Evolutionary conservation across 1,140 invertebrate species (phyloP).

Genomic region (Macrobrachium rosenbergii): DNA sequence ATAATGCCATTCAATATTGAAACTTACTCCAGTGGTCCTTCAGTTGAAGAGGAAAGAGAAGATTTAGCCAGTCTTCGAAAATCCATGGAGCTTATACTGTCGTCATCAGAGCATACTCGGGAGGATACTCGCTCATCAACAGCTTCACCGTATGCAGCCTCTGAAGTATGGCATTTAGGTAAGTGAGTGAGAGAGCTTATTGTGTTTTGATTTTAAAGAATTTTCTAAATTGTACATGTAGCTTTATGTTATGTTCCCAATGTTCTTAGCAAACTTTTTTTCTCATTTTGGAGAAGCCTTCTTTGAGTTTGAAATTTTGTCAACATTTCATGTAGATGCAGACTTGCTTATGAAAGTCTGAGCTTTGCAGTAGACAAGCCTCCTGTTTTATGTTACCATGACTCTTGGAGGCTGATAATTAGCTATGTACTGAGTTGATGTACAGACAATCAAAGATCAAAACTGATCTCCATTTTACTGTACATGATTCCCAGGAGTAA

Average conservation of each 20-base stretch:
- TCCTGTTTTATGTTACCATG: too few relatives aligned
- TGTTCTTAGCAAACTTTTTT: too few relatives aligned
- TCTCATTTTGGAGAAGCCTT: not conserved
- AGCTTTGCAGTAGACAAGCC: too few relatives aligned
- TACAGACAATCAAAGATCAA: too few relatives aligned
- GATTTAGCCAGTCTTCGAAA: slow-evolving; percentile 32
- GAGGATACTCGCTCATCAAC: not conserved
- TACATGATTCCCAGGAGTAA: too few relatives aligned
- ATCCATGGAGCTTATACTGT: slow-evolving; percentile 37
- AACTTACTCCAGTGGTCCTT: too few relatives aligned
- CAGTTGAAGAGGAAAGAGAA: slow-evolving; percentile 35
- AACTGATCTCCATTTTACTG: too few relatives aligned
- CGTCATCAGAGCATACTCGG: not conserved
- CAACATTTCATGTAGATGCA: too few relatives aligned
- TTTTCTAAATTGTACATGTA: not conserved
- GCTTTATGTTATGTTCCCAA: not conserved
- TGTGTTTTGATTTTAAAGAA: not conserved
- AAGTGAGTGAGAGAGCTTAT: not conserved
- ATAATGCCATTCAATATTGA: too few relatives aligned
- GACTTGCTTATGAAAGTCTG: too few relatives aligned
- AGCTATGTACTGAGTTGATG: too few relatives aligned
- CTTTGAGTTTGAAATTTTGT: not conserved
- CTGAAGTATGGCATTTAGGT: slow-evolving; percentile 56
- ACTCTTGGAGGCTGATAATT: too few relatives aligned
- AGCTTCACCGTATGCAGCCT: not conserved